These are phyloP conservation scores for Callimorpha dominula DNA, from an alignment of 2,888 invertebrate species.

Conservation along the genomic window DNA sequence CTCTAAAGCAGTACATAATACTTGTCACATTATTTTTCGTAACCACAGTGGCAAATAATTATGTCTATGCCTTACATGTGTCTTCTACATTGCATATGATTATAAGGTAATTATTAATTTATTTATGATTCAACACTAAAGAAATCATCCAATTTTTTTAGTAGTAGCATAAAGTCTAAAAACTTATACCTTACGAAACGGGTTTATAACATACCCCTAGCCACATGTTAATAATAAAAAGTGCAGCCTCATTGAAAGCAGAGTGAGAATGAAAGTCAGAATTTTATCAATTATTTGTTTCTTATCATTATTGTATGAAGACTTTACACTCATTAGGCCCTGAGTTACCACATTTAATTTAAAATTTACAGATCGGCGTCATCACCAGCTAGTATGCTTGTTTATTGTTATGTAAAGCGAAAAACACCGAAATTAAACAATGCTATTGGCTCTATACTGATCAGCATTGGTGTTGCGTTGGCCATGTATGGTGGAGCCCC, in stretches of 20 bases:
- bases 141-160: too few relatives aligned
- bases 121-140: neutral
- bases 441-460: conserved; percentile 74
- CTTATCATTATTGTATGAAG: neutral
- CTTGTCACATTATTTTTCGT: conserved; percentile 78
- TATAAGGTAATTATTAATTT: conserved; percentile 70
- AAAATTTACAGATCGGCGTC: conserved; percentile 74
- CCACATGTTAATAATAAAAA: too few relatives aligned
- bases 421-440: conserved; percentile 69
- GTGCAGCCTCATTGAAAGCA: neutral
- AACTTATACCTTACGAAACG: too few relatives aligned
- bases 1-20: conserved; percentile 73
- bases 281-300: neutral
- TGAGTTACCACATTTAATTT: neutral
- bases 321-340: neutral
- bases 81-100: conserved; percentile 84
- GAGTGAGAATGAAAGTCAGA: neutral
- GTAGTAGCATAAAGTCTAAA: too few relatives aligned
- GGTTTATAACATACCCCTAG: too few relatives aligned
- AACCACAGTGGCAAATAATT: conserved; percentile 81
- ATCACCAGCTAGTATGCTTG: conserved; percentile 80
- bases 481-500: conserved; percentile 80
- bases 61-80: conserved; percentile 83
- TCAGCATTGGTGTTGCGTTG: conserved; percentile 72
- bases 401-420: conserved; percentile 74